Percentiles rank a stretch among this genome's conserved stretches.
phyloP scores from a whole-genome alignment of 2,113 vertebrate species.

The Probosciger aterrimus region DNA sequence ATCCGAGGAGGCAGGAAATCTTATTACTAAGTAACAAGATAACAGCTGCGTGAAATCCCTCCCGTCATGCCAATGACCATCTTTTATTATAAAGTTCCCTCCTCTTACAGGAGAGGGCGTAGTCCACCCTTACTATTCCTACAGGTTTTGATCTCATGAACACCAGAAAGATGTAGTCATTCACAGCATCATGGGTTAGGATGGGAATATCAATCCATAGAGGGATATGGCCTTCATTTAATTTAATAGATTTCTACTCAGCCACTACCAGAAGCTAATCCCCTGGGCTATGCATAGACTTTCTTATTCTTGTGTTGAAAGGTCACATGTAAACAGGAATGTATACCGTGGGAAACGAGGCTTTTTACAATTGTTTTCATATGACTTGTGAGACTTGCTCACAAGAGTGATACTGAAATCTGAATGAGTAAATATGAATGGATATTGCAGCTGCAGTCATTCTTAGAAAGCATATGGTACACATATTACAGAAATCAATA shows the following conservation, averaged over 20 bases:
- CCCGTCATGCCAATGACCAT: fast-evolving
- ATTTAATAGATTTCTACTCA: neutral
- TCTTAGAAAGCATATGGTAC: neutral
- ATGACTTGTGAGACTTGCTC: neutral
- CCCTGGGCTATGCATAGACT: neutral
- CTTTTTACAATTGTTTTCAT: neutral
- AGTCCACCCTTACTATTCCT: neutral
- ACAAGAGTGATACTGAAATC: neutral
- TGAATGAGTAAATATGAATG: neutral
- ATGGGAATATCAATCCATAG: neutral
- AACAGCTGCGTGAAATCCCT: neutral
- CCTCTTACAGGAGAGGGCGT: constrained; percentile 9
- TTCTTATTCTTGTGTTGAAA: neutral
- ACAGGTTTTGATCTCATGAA: neutral
- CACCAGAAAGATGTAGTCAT: neutral
- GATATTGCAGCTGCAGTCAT: neutral
- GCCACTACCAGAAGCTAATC: neutral
- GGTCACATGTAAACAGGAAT: neutral
- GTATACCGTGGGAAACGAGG: neutral
- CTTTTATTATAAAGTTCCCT: neutral
- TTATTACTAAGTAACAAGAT: neutral
- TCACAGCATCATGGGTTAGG: neutral
- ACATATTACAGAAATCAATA: neutral
- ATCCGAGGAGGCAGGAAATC: neutral
- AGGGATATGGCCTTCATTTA: neutral